Percentiles rank a stretch among this genome's conserved stretches.
These are phyloP conservation scores for Caenorhabditis sp. DNA, from an alignment of 2,888 invertebrate genomes.

Conservation along the genomic window DNA sequence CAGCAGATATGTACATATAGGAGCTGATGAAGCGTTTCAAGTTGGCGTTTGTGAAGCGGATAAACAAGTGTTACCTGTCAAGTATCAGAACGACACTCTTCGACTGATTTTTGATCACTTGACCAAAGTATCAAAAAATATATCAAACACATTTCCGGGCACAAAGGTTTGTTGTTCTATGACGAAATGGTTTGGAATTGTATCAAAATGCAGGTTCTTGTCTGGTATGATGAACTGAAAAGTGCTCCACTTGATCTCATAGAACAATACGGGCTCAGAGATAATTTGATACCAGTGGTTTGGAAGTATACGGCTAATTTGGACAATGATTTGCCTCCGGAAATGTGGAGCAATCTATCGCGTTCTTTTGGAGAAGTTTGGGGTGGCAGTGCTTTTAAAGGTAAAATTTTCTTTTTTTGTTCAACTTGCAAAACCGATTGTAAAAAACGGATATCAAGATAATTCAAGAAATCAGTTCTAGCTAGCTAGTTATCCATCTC, in stretches of 20 bases:
- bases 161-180: slow-evolving; percentile 51
- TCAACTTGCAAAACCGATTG: background rate
- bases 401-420: slow-evolving; percentile 3
- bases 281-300: slow-evolving; percentile 69
- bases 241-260: slow-evolving; percentile 53
- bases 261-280: slow-evolving; percentile 60
- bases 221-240: slow-evolving; percentile 70
- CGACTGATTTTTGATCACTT: slow-evolving; percentile 66
- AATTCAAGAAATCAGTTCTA: too few relatives aligned
- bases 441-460: too few relatives aligned
- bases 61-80: slow-evolving; percentile 53
- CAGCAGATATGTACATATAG: slow-evolving; percentile 83
- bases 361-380: slow-evolving; percentile 84
- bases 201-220: slow-evolving; percentile 67
- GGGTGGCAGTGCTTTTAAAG: slow-evolving; percentile 87
- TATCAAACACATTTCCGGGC: slow-evolving; percentile 59
- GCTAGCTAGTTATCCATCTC: too few relatives aligned
- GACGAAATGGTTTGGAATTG: too few relatives aligned
- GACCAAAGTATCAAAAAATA: slow-evolving; percentile 54
- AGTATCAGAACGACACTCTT: slow-evolving; percentile 62
- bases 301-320: slow-evolving; percentile 69
- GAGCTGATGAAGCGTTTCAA: slow-evolving; percentile 81
- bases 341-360: slow-evolving; percentile 69
- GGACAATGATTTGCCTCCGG: slow-evolving; percentile 63
- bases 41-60: slow-evolving; percentile 69